Conservation (phyloP, 1,140 invertebrate genomes). For the Panagrolaimus sp. region DNA sequence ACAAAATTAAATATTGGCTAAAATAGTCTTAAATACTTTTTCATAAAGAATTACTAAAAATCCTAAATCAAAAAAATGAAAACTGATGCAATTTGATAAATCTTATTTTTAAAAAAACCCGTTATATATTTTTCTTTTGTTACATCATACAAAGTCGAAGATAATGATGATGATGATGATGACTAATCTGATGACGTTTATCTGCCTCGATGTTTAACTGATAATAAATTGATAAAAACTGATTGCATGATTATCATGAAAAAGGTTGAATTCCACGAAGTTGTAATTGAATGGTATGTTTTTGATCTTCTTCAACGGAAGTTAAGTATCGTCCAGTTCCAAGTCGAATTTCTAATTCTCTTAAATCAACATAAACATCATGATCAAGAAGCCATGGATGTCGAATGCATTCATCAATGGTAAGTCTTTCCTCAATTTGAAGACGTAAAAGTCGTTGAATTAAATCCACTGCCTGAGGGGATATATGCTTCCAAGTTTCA, state of each 20-base stretch:
- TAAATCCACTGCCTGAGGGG: slow-evolving; percentile 86
- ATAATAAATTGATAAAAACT: too few species aligned
- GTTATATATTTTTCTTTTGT: too few species aligned
- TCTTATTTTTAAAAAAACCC: too few species aligned
- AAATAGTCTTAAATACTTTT: too few species aligned
- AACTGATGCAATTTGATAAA: too few species aligned
- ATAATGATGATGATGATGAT: too few species aligned
- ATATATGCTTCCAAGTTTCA: slow-evolving; percentile 93
- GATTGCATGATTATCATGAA: background rate
- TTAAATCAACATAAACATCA: slow-evolving; percentile 47
- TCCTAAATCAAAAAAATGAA: too few species aligned
- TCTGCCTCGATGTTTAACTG: too few species aligned
- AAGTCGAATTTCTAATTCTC: slow-evolving; percentile 42
- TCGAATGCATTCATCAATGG: slow-evolving; percentile 87
- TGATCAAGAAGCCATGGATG: slow-evolving; percentile 82
- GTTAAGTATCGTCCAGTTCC: slow-evolving; percentile 32
- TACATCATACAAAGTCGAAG: too few species aligned
- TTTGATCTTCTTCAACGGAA: background rate
- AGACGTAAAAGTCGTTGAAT: slow-evolving; percentile 76
- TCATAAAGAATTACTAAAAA: too few species aligned
- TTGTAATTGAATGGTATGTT: background rate
- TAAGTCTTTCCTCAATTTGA: slow-evolving; percentile 57
- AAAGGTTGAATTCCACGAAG: slow-evolving; percentile 1
- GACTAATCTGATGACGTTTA: too few species aligned
- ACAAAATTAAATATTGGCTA: too few species aligned